phyloP scores from a whole-genome alignment of 2,888 invertebrate genomes.

The Zootermopsis nevadensis region DNA sequence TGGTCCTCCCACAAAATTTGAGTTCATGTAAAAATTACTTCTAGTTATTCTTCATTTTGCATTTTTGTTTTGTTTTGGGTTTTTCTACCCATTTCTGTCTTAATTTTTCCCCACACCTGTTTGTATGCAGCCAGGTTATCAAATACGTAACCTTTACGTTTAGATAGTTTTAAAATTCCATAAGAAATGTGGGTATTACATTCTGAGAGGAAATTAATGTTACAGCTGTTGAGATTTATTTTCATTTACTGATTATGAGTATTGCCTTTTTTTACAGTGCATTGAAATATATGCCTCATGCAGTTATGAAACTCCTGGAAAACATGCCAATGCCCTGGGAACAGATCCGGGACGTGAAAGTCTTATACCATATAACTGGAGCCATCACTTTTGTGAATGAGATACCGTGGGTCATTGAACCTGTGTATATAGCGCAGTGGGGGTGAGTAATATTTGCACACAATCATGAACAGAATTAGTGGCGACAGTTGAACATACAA shows the following conservation, averaged over 20 bases:
- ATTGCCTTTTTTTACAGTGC: slow-evolving; percentile 70
- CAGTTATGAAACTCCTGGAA: slow-evolving; percentile 97
- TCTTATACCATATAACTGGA: slow-evolving; percentile 98
- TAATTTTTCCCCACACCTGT: no score
- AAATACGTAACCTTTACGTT: no score
- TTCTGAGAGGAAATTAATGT: neutral
- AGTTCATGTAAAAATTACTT: no score
- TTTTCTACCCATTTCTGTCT: no score
- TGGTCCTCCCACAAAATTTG: no score
- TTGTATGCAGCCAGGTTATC: no score
- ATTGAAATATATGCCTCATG: slow-evolving; percentile 99
- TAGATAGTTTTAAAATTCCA: no score
- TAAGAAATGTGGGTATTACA: no score
- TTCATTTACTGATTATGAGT: neutral
- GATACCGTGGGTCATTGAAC: slow-evolving; percentile 99
- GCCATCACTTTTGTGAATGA: slow-evolving; percentile 99
- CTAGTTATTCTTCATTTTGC: no score
- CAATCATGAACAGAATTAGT: no score
- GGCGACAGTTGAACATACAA: no score
- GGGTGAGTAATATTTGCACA: slow-evolving; percentile 71
- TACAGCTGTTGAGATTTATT: neutral
- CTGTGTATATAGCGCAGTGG: slow-evolving; percentile 99
- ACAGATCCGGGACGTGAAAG: slow-evolving; percentile 98
- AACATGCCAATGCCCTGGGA: slow-evolving; percentile 99
- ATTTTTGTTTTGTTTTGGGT: no score